Percentiles rank a stretch among this genome's conserved stretches.
Evolutionary conservation across 2,113 vertebrate species (phyloP).

Genomic region (Ciconia boyciana): DNA sequence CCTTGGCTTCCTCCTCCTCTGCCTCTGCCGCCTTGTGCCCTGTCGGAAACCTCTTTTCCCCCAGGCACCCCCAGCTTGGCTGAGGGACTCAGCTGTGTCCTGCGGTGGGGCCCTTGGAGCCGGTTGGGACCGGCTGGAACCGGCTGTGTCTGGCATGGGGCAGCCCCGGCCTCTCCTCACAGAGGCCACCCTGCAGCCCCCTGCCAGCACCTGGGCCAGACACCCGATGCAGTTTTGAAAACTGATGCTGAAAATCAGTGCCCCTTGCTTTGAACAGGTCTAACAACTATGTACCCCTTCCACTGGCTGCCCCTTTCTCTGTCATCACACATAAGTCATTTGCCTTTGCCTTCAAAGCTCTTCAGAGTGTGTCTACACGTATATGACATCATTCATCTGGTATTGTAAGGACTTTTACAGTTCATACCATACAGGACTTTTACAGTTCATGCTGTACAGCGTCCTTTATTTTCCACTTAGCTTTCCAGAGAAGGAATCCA

Average conservation of each 20-base stretch:
- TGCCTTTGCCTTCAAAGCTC: neutral
- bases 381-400: neutral
- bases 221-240: rapidly evolving
- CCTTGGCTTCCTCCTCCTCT: neutral
- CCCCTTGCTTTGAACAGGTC: neutral
- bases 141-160: neutral
- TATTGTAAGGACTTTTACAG: neutral
- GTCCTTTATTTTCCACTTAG: neutral
- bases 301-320: neutral
- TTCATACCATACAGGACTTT: neutral
- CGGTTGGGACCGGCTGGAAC: neutral
- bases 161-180: neutral
- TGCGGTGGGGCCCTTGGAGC: neutral
- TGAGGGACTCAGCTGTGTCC: neutral
- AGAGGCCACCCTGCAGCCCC: rapidly evolving
- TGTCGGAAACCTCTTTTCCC: neutral
- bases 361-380: neutral
- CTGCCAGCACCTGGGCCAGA: rapidly evolving
- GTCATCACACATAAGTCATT: neutral
- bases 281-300: neutral
- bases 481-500: neutral
- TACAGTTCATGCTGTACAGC: neutral
- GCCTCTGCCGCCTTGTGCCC: neutral
- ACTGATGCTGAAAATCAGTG: neutral
- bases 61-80: rapidly evolving